Evolutionary conservation across 2,888 invertebrate species (phyloP).

Genomic region (Melanophora roralis): DNA sequence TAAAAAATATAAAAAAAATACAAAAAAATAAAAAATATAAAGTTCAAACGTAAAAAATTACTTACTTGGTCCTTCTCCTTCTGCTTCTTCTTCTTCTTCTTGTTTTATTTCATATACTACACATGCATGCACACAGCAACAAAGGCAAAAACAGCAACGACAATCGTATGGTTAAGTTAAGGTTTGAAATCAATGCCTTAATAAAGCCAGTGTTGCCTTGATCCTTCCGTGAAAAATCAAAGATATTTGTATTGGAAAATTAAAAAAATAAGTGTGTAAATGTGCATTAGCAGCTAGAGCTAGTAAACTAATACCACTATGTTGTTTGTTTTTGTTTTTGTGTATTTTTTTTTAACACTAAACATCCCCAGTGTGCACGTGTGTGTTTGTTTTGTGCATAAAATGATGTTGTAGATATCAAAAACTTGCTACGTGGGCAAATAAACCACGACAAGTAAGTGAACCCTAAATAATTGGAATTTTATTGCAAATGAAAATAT

Average conservation of each 20-base stretch:
- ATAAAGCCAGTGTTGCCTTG: conserved; percentile 11
- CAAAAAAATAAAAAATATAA: conserved; percentile 33
- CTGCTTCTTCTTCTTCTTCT: background rate
- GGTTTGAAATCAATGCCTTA: conserved; percentile 46
- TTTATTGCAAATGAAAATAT: conserved; percentile 54
- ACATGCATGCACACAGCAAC: conserved; percentile 28
- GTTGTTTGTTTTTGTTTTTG: background rate
- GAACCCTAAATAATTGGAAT: conserved; percentile 62
- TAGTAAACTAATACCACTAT: background rate
- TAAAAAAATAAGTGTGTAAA: conserved; percentile 16
- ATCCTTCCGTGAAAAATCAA: conserved; percentile 59
- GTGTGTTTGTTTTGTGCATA: conserved; percentile 2
- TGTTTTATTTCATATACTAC: background rate
- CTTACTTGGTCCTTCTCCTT: no score
- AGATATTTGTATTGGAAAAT: conserved; percentile 51
- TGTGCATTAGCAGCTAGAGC: conserved; percentile 25
- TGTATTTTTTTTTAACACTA: no score
- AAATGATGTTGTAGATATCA: background rate
- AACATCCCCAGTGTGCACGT: conserved; percentile 1
- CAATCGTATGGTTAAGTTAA: conserved; percentile 21
- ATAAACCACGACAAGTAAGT: conserved; percentile 55
- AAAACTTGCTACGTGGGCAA: conserved; percentile 46
- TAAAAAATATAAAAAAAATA: no score
- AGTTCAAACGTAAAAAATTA: conserved; percentile 38
- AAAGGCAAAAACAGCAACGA: conserved; percentile 6